These are phyloP conservation scores for Grantiella picta DNA, from an alignment of 2,113 vertebrate species.

Conservation along the genomic window DNA sequence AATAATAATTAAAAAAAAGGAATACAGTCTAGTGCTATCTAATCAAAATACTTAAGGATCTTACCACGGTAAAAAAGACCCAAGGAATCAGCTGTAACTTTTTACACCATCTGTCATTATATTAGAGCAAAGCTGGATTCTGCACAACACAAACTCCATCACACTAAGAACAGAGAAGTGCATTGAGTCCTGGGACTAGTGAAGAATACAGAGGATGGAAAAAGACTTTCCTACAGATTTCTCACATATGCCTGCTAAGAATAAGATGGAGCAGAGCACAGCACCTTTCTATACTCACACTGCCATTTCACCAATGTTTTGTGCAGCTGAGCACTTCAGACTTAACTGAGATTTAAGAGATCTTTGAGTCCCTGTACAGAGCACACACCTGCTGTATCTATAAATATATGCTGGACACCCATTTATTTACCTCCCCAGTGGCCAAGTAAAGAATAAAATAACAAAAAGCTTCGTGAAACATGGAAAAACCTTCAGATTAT, in stretches of 20 bases:
- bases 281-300: neutral
- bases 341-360: neutral
- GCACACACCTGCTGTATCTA: neutral
- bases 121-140: neutral
- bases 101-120: neutral
- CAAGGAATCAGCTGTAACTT: neutral
- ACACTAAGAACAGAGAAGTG: neutral
- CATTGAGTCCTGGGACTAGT: neutral
- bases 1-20: neutral
- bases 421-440: neutral
- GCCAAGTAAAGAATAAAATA: neutral
- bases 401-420: neutral
- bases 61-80: neutral
- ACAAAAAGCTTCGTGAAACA: neutral
- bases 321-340: neutral
- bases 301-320: neutral
- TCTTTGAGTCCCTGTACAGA: neutral
- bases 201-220: neutral
- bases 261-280: neutral
- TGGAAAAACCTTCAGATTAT: neutral
- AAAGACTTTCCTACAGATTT: neutral
- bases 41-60: neutral
- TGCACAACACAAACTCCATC: neutral
- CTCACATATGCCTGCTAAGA: neutral
- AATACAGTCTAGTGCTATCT: neutral